phyloP scores from a whole-genome alignment of 2,888 invertebrate species.

The Hydrotaea diabolus region DNA sequence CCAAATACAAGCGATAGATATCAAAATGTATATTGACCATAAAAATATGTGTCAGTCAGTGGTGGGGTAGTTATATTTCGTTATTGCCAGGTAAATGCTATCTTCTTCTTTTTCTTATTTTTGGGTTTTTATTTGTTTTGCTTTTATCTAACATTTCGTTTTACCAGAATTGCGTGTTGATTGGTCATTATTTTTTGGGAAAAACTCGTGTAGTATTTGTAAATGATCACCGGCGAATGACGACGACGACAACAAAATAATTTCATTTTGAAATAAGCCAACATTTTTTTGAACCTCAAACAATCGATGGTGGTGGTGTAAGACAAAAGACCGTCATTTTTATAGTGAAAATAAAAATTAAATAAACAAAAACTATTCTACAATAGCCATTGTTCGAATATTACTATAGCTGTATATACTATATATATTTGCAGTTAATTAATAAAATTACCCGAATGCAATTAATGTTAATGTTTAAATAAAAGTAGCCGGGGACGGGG shows the following conservation, averaged over 20 bases:
- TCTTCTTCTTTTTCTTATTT: conserved; percentile 12
- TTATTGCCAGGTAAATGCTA: conserved; percentile 28
- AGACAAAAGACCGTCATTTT: conserved; percentile 26
- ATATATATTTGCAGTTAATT: conserved; percentile 58
- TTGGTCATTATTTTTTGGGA: conserved; percentile 51
- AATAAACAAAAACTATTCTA: too few relatives aligned
- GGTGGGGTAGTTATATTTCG: neutral
- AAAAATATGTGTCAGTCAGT: neutral
- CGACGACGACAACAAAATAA: neutral
- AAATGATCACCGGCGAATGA: conserved; percentile 1
- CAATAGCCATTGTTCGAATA: neutral
- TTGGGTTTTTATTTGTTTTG: conserved; percentile 29
- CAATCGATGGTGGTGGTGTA: neutral
- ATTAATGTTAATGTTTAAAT: conserved; percentile 59
- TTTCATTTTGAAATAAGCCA: conserved; percentile 32
- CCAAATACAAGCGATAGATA: too few relatives aligned
- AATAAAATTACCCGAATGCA: conserved; percentile 54
- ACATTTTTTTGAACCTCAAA: neutral
- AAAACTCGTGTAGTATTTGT: conserved; percentile 14
- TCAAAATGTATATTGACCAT: conserved; percentile 3
- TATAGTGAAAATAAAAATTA: conserved; percentile 27
- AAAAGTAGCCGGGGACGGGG: conserved; percentile 17
- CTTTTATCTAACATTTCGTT: neutral
- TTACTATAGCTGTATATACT: too few relatives aligned
- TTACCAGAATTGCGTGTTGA: conserved; percentile 57